Evolutionary conservation across 2,888 invertebrate genomes (phyloP), one percentile per base, ranked within the genome.

Genomic region (Harmothoe impar): DNA sequence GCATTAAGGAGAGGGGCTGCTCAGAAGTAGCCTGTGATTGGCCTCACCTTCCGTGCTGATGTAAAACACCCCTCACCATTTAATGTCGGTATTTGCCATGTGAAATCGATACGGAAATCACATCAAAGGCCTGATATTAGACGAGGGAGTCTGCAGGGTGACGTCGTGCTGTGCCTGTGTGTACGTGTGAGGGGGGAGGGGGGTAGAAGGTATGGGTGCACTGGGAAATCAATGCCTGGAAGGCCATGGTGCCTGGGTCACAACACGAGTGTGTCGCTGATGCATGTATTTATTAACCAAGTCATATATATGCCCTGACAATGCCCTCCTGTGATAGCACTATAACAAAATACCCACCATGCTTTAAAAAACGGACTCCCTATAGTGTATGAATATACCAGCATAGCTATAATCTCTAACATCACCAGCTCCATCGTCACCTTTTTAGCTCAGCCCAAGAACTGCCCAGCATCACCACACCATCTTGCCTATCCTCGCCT

Each of bases 71-170:
- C 29, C 3, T 62, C 23, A 72, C n/a, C 15, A 25, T 72, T 72
- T 72, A 72, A 72, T 72, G 72, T 72, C 72, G 3, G 72, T 72
- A 72, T 72, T 25, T 72, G 29, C 72, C 72, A 72, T 72, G 25
- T 15, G 72, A 29, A 72, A 72, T 72, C 72, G 72, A 72, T 72
- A 7, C 5, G 72, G 72, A 72, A 72, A 72, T 72, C 10, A 29
- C 72, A 29, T 72, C 72, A 72, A 72, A 72, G 72, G 72, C 15
- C 72, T 72, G 72, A 23, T 72, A 72, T 72, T 72, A 72, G 72
- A 15, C 29, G 25, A 25, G 15, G 29, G 72, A 29, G 72, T 17
- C 72, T 23, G 29, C 17, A 25, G 72, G 31, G 72, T 25, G 62
- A 62, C 20, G 23, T 62, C 62, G 62, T 15, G 15, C 7, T 20